Conservation (phyloP, 1,140 invertebrate genomes). For the Caenorhabditis elegans region WBcel235 BX284605.5:1517001-1517500, state of each 20-base stretch:
- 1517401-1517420: not conserved
- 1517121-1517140: no score
- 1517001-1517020: no score
- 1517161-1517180: not conserved
- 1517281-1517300: not conserved
- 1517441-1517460: not conserved
- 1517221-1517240: not conserved
- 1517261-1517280: not conserved
- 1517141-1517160: no score
- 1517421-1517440: not conserved
- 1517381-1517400: not conserved
- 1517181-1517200: not conserved
- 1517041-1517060: no score
- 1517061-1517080: no score
- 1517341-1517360: not conserved
- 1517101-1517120: no score
- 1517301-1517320: not conserved
- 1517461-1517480: not conserved
- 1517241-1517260: constrained; percentile 19
- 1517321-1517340: not conserved
- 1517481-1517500: not conserved
- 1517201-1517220: no score
- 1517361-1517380: constrained; percentile 10
- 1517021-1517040: no score
- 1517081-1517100: no score